Percentiles rank a stretch among this genome's conserved stretches.
Conservation (phyloP, 2,113 vertebrate genomes). For the Struthio camelus region DNA sequence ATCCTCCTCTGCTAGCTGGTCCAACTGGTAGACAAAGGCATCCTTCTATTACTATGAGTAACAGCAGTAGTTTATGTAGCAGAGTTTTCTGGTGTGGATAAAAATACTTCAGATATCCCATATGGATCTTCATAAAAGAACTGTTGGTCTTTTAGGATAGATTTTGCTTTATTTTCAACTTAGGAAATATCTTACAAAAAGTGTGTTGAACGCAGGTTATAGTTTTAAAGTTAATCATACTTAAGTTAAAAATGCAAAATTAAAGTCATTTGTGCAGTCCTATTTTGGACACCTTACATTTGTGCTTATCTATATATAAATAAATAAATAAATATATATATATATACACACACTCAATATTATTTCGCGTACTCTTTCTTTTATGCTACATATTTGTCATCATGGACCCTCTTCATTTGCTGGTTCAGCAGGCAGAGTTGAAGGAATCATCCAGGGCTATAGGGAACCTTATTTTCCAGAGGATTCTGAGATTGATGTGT, state of each 20-base stretch:
- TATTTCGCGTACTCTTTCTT: background rate
- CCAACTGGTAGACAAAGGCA: slow-evolving; percentile 17
- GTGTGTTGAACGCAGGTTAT: background rate
- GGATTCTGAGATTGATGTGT: background rate
- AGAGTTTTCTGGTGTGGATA: background rate
- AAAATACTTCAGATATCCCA: background rate
- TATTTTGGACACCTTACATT: background rate
- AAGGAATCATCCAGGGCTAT: background rate
- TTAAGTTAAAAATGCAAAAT: background rate
- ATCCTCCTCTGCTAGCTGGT: slow-evolving; percentile 10
- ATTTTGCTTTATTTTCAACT: background rate
- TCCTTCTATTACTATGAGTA: background rate
- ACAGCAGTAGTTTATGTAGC: background rate
- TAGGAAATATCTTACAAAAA: background rate
- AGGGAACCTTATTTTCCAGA: background rate
- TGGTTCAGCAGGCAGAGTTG: background rate
- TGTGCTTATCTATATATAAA: background rate
- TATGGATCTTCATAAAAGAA: background rate
- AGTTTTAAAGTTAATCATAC: background rate
- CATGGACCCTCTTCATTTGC: background rate
- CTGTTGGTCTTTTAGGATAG: background rate
- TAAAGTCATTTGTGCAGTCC: background rate
- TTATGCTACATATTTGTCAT: background rate
- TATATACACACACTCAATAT: background rate
- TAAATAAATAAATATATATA: too few relatives aligned